Evolutionary conservation across 2,888 invertebrate genomes (phyloP).

Genomic region (Chironomus tentans): DNA sequence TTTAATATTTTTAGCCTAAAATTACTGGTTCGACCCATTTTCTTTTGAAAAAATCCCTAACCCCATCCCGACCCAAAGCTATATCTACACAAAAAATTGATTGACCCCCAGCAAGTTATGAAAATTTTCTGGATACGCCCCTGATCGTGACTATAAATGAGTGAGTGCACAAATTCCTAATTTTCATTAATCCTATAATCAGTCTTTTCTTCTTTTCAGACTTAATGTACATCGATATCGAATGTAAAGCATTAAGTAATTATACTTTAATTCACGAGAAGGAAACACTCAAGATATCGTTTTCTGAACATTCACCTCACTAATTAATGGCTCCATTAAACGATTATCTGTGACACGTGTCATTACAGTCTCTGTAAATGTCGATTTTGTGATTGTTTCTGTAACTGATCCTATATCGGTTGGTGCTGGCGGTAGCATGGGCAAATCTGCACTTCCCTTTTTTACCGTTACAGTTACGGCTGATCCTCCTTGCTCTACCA

Average conservation of each 20-base stretch:
- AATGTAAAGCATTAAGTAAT: slow-evolving; percentile 4
- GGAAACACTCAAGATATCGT: slow-evolving; percentile 34
- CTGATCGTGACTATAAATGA: not conserved
- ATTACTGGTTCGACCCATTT: too few species aligned
- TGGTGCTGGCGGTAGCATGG: slow-evolving; percentile 72
- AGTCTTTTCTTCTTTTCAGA: not conserved
- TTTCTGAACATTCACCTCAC: slow-evolving; percentile 58
- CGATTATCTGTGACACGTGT: slow-evolving; percentile 90
- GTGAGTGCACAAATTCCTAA: not conserved
- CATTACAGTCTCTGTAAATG: slow-evolving; percentile 90
- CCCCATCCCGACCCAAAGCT: too few species aligned
- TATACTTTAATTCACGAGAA: slow-evolving; percentile 18
- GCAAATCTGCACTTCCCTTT: slow-evolving; percentile 57
- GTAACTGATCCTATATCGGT: slow-evolving; percentile 79
- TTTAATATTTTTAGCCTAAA: too few species aligned
- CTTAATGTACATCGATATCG: not conserved
- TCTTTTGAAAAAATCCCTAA: too few species aligned
- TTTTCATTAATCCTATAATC: not conserved
- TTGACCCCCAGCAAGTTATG: too few species aligned
- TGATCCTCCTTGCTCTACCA: slow-evolving; percentile 42
- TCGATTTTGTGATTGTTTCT: slow-evolving; percentile 92
- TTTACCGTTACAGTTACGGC: slow-evolving; percentile 76
- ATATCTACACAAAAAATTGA: too few species aligned
- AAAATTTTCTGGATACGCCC: too few species aligned
- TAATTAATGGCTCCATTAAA: slow-evolving; percentile 73